Evolutionary conservation across 2,797 vertebrate genomes (phyloP).

Genomic region (Trematomus bernacchii): DNA sequence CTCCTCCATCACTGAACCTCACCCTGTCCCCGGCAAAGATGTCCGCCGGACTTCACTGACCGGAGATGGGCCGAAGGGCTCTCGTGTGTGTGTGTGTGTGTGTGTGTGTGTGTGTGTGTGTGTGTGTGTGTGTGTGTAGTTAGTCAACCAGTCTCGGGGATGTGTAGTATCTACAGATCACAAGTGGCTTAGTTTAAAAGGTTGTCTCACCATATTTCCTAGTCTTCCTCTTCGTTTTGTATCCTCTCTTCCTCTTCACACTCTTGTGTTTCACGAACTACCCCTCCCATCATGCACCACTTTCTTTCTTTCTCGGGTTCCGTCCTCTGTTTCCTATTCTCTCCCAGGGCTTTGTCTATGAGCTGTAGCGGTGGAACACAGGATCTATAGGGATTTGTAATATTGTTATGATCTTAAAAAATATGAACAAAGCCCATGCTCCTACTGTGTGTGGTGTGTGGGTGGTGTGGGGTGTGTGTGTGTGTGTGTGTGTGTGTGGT

Average conservation of each 20-base stretch:
- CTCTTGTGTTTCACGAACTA: constrained; percentile 8
- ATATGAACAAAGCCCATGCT: constrained; percentile 37
- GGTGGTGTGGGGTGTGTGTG: background rate
- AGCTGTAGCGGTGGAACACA: constrained; percentile 11
- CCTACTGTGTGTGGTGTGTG: constrained; percentile 8
- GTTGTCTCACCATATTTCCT: constrained; percentile 64
- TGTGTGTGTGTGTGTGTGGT: constrained; percentile 26
- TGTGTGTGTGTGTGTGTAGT: background rate
- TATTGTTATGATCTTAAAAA: constrained; percentile 40
- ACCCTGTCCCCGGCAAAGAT: constrained; percentile 58
- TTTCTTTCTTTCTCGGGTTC: background rate
- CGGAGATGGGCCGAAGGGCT: constrained; percentile 41
- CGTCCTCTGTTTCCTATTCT: background rate
- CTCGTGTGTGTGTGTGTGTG: background rate
- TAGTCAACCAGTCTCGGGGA: constrained; percentile 19
- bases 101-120: background rate
- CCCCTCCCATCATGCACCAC: constrained; percentile 26
- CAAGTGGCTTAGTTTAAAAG: too few species aligned
- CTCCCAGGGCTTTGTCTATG: constrained; percentile 15
- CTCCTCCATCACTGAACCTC: constrained; percentile 59
- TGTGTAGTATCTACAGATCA: too few species aligned
- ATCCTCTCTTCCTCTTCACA: constrained; percentile 10
- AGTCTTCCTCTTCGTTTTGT: constrained; percentile 15
- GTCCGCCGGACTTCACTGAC: constrained; percentile 61
- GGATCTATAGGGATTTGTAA: constrained; percentile 40